A percentile compares a stretch with the other conserved stretches of the same genome.
These are phyloP conservation scores for Oxystoma pomonae DNA, from an alignment of 2,888 invertebrate species.

Conservation along the genomic window DNA sequence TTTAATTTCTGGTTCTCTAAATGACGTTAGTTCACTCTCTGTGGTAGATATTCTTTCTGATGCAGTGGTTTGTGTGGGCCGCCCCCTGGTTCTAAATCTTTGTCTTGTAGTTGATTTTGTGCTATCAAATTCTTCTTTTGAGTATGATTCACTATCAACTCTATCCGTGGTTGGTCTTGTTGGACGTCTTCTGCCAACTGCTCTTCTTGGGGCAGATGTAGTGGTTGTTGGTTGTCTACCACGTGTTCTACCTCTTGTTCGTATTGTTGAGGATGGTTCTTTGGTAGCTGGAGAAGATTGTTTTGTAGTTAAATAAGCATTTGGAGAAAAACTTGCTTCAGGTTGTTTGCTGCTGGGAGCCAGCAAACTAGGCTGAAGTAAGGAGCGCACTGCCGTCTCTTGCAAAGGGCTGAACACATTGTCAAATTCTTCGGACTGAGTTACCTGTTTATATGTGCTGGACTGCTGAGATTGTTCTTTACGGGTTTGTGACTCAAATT, in stretches of 20 bases:
- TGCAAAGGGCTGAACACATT: slow-evolving; percentile 42
- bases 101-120: slow-evolving; percentile 32
- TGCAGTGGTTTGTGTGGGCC: slow-evolving; percentile 31
- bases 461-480: background rate
- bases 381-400: slow-evolving; percentile 47
- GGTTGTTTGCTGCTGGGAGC: slow-evolving; percentile 35
- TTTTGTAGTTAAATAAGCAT: background rate
- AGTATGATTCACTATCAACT: slow-evolving; percentile 22
- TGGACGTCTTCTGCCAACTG: slow-evolving; percentile 38
- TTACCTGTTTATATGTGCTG: background rate
- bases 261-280: slow-evolving; percentile 34
- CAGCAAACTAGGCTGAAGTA: slow-evolving; percentile 40
- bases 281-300: background rate
- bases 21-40: slow-evolving; percentile 27
- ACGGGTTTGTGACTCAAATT: background rate
- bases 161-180: slow-evolving; percentile 32
- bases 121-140: slow-evolving; percentile 25
- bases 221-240: slow-evolving; percentile 45
- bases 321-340: background rate
- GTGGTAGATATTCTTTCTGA: slow-evolving; percentile 32
- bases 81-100: slow-evolving; percentile 40
- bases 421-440: slow-evolving; percentile 19
- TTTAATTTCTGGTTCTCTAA: slow-evolving; percentile 18
- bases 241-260: slow-evolving; percentile 47
- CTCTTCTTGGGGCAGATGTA: slow-evolving; percentile 39